Percentiles rank a stretch among this genome's conserved stretches.
These are phyloP conservation scores for Planiliza haematocheilus DNA, from an alignment of 2,113 vertebrate genomes.

Conservation along the genomic window DNA sequence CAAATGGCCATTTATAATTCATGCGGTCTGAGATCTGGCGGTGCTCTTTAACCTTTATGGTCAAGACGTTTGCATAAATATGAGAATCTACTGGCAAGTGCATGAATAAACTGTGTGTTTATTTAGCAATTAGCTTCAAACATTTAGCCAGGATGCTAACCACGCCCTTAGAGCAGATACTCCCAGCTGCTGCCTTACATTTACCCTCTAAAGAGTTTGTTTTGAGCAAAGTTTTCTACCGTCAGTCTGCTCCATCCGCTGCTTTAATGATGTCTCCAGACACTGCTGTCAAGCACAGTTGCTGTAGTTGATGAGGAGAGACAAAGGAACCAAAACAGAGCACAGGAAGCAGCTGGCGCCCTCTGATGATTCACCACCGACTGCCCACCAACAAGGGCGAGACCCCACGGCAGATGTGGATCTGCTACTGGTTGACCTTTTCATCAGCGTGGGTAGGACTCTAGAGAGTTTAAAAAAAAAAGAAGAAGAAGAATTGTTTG, in stretches of 20 bases:
- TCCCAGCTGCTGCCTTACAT: no score
- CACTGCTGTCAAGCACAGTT: slow-evolving; percentile 5
- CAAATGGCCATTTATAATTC: slow-evolving; percentile 32
- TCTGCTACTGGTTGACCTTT: neutral
- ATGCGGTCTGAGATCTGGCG: slow-evolving; percentile 9
- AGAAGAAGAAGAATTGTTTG: slow-evolving; percentile 3
- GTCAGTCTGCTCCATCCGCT: neutral
- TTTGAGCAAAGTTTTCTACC: neutral
- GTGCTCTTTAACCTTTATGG: neutral
- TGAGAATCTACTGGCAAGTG: neutral
- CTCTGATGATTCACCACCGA: slow-evolving; percentile 25
- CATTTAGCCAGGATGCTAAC: neutral
- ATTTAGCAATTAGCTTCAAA: neutral
- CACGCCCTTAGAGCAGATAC: neutral
- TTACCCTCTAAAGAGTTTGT: neutral
- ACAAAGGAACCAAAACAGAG: neutral
- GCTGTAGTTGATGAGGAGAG: neutral
- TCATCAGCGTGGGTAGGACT: neutral
- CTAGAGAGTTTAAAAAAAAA: neutral
- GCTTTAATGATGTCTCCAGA: neutral
- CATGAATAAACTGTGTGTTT: neutral
- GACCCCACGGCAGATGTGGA: slow-evolving; percentile 12
- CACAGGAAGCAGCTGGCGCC: slow-evolving; percentile 39
- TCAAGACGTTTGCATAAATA: slow-evolving; percentile 29
- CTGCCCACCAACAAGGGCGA: neutral